A percentile compares a stretch with the other conserved stretches of the same genome.
Evolutionary conservation across 2,113 vertebrate species (phyloP).

Genomic region (Megaceryle maxima): DNA sequence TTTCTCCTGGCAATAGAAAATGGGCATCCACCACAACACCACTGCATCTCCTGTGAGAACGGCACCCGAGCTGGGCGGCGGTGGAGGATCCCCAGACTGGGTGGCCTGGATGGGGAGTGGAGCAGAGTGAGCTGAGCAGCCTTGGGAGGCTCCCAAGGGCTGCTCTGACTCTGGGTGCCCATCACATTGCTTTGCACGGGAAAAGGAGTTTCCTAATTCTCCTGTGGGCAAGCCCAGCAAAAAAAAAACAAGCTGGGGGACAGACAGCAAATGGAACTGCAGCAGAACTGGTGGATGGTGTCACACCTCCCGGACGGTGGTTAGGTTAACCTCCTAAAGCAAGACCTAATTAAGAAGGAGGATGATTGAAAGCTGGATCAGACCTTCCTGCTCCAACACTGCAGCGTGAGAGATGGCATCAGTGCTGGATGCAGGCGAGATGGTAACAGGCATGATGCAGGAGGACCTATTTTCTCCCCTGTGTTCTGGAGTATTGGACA

Average conservation of each 20-base stretch:
- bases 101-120: fast-evolving
- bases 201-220: no score
- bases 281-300: not conserved
- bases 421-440: not conserved
- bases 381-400: not conserved
- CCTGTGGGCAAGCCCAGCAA: not conserved
- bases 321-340: not conserved
- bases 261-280: fast-evolving
- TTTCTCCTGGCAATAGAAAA: not conserved
- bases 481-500: no score
- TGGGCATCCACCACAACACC: not conserved
- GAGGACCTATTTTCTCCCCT: not conserved
- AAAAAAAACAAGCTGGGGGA: not conserved
- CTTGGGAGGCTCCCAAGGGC: not conserved
- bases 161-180: no score
- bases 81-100: not conserved
- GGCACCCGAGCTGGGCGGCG: fast-evolving
- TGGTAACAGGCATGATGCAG: not conserved
- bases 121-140: not conserved
- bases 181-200: not conserved
- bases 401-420: fast-evolving
- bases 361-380: not conserved
- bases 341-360: not conserved
- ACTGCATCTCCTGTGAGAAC: not conserved
- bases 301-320: not conserved